These are phyloP conservation scores for Beris morrisii DNA, from an alignment of 2,888 invertebrate species.

Conservation along the genomic window DNA sequence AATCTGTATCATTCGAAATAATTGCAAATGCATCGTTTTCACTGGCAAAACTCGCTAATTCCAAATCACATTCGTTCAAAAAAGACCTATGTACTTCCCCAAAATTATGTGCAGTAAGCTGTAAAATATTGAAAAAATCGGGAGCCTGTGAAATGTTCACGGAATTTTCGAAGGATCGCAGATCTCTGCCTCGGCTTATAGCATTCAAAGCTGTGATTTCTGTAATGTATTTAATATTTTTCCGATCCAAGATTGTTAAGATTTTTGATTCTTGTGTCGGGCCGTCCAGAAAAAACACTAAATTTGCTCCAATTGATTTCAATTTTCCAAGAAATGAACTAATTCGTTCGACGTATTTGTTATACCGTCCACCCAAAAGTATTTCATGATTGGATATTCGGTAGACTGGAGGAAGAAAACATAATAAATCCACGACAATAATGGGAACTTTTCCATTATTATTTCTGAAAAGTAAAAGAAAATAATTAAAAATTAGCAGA, in stretches of 20 bases:
- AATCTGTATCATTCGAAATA: slow-evolving; percentile 36
- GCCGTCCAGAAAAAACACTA: slow-evolving; percentile 29
- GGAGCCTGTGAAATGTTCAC: neutral
- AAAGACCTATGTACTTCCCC: slow-evolving; percentile 8
- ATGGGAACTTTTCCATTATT: too few species aligned
- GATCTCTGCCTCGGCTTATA: neutral
- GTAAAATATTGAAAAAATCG: slow-evolving; percentile 12
- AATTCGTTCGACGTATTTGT: slow-evolving; percentile 16
- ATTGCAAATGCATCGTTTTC: slow-evolving; percentile 34
- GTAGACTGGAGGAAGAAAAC: too few species aligned
- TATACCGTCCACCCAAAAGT: slow-evolving; percentile 31
- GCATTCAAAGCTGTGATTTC: neutral
- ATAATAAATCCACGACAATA: too few species aligned
- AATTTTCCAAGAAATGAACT: neutral
- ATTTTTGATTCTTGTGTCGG: slow-evolving; percentile 19
- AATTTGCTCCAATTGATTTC: slow-evolving; percentile 13
- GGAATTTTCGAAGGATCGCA: too few species aligned
- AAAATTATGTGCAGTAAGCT: slow-evolving; percentile 1
- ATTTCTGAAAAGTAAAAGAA: too few species aligned
- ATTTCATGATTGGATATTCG: slow-evolving; percentile 18
- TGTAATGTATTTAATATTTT: slow-evolving; percentile 16
- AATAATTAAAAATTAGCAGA: too few species aligned
- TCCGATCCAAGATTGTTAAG: neutral
- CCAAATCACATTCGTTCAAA: slow-evolving; percentile 36
- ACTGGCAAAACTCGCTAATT: slow-evolving; percentile 34